Conservation (phyloP, 2,113 vertebrate species). For the Steatornis caripensis region DNA sequence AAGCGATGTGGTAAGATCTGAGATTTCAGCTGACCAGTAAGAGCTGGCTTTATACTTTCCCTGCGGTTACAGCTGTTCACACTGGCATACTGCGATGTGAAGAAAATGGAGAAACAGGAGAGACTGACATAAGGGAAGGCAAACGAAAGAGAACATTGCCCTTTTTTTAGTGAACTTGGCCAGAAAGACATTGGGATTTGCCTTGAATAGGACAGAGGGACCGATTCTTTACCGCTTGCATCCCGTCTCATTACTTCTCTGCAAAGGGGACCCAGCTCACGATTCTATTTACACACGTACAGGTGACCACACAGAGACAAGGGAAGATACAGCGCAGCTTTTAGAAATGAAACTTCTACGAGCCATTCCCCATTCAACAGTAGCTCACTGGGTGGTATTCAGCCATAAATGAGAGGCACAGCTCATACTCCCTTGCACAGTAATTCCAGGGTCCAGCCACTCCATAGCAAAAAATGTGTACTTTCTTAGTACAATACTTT, state of each 20-base stretch:
- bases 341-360: neutral
- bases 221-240: neutral
- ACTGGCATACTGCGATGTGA: neutral
- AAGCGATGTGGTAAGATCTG: neutral
- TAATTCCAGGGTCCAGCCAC: neutral
- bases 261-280: neutral
- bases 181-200: neutral
- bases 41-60: neutral
- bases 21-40: neutral
- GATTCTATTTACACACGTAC: neutral
- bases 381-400: neutral
- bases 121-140: neutral
- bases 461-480: neutral
- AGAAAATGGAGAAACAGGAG: neutral
- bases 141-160: neutral
- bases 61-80: slow-evolving; percentile 32
- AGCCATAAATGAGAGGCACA: neutral
- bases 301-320: slow-evolving; percentile 13
- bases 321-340: neutral
- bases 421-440: neutral
- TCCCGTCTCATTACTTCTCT: neutral
- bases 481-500: neutral
- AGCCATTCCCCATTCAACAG: neutral
- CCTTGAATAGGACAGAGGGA: neutral
- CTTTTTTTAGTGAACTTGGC: neutral